Evolutionary conservation across 2,888 invertebrate genomes (phyloP), one percentile per base, ranked within the genome.

Genomic region (Caenorhabditis zanzibari): DNA sequence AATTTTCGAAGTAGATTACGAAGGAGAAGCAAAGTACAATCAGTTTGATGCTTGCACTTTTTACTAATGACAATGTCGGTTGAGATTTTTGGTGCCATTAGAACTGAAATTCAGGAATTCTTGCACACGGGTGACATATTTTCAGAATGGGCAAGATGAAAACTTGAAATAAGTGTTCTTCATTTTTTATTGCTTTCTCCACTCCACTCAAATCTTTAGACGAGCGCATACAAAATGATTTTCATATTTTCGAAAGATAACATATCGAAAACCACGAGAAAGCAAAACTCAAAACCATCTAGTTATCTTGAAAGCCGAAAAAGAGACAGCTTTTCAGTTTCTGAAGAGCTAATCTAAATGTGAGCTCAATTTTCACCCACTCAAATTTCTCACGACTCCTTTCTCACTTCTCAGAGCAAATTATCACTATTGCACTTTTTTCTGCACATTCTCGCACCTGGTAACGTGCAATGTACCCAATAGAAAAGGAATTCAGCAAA

Each of bases 341-440:
- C 24, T 0, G 26, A 44, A 44, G 2, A n/a, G 26, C 0, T 26
- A 26, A 12, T 12, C 5, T 28, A 19, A 10, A 12, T 44, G 19
- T 32, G 24, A 49, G 44, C 22, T 28, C 24, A 49, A 32, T 24
- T 32, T 47, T 10, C 35, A 24, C 76, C 68, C 68, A 76, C 76
- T 66, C 76, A 59, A 68, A 56, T 35, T 28, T 69, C 68, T 38
- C 76, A 76, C 68, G 59, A 61, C 24, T 44, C 24, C 24, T 19
- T 9, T n/a, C 9, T 47, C 19, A 12, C 14, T 47, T n/a, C 47
- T n/a, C 47, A 47, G 19, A 47, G 19, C 76, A 69, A 69, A 52
- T 69, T 69, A 69, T 59, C 66, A 68, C 49, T 47, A 68, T 52
- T 76, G 58, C 47, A 47, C 66, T 64, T 47, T n/a, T 32, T 32